Evolutionary conservation across 1,140 invertebrate genomes (phyloP).

Genomic region (Drosophila burlai): DNA sequence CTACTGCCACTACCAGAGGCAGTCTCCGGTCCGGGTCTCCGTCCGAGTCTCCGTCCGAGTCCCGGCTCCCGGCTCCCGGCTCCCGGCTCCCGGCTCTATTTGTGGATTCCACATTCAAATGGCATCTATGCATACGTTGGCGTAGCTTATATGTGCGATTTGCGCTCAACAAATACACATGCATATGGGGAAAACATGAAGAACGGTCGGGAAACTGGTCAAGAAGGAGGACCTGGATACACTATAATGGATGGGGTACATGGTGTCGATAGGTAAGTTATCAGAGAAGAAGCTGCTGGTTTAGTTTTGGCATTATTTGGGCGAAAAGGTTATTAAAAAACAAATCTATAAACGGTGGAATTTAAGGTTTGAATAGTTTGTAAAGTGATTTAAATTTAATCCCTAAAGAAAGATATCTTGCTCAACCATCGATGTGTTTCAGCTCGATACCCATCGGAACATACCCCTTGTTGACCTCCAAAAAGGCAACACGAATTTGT

Average conservation of each 20-base stretch:
- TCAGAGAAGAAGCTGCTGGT: too few relatives aligned
- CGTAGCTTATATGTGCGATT: conserved; percentile 56
- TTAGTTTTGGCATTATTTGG: not conserved
- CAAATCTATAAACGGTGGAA: not conserved
- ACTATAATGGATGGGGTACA: not conserved
- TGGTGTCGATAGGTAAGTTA: not conserved
- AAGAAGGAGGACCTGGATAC: not conserved
- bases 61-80: not conserved
- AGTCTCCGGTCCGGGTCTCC: not conserved
- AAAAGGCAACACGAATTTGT: conserved; percentile 53
- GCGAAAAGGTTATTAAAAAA: not conserved
- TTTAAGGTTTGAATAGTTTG: not conserved
- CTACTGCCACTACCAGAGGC: conserved; percentile 68
- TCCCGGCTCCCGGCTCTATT: not conserved
- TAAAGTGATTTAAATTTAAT: not conserved
- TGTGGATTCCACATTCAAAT: conserved; percentile 68
- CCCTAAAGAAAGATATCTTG: too few relatives aligned
- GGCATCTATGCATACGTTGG: conserved; percentile 64
- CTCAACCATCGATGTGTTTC: not conserved
- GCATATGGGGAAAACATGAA: conserved; percentile 29
- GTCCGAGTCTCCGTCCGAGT: too few relatives aligned
- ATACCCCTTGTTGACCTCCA: conserved; percentile 10
- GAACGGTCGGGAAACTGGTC: not conserved
- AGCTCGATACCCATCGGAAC: not conserved
- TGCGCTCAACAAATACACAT: conserved; percentile 34